Conservation (phyloP, 2,888 invertebrate genomes). For the Drosophila koepferae region DNA sequence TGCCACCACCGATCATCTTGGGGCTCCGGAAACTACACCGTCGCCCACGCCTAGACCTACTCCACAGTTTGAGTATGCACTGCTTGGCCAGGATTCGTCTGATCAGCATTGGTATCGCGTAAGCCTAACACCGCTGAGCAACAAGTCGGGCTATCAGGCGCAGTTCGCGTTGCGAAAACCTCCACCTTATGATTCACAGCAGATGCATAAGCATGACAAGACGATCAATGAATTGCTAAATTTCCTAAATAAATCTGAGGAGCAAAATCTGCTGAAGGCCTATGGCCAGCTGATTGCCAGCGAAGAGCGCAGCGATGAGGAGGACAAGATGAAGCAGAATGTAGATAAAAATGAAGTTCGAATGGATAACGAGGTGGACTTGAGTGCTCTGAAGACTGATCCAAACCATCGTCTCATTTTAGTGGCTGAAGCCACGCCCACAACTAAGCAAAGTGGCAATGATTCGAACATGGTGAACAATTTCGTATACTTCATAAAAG, state of each 20-base stretch:
- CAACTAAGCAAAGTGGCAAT: conserved; percentile 6
- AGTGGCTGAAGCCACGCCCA: conserved; percentile 16
- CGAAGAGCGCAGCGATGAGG: conserved; percentile 17
- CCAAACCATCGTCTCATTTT: conserved; percentile 31
- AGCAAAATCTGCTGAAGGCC: conserved; percentile 50
- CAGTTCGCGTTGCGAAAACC: conserved; percentile 57
- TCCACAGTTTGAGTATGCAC: conserved; percentile 62
- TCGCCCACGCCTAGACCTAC: neutral
- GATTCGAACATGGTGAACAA: conserved; percentile 28
- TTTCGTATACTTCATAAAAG: conserved; percentile 65
- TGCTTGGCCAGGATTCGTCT: conserved; percentile 65
- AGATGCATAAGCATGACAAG: conserved; percentile 61
- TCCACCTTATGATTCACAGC: conserved; percentile 60
- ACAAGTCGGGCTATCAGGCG: conserved; percentile 47
- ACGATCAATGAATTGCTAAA: conserved; percentile 57
- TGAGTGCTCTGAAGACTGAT: conserved; percentile 1
- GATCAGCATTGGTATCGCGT: conserved; percentile 73
- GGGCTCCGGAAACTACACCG: neutral
- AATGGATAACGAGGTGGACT: conserved; percentile 8
- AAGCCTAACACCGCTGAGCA: conserved; percentile 47
- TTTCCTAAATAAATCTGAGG: conserved; percentile 61
- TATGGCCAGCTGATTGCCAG: conserved; percentile 51
- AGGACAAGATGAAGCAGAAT: conserved; percentile 25
- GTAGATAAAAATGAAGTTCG: conserved; percentile 19
- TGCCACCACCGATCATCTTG: conserved; percentile 21